Evolutionary conservation across 2,797 vertebrate species (phyloP).

Genomic region (Remorina albescens): DNA sequence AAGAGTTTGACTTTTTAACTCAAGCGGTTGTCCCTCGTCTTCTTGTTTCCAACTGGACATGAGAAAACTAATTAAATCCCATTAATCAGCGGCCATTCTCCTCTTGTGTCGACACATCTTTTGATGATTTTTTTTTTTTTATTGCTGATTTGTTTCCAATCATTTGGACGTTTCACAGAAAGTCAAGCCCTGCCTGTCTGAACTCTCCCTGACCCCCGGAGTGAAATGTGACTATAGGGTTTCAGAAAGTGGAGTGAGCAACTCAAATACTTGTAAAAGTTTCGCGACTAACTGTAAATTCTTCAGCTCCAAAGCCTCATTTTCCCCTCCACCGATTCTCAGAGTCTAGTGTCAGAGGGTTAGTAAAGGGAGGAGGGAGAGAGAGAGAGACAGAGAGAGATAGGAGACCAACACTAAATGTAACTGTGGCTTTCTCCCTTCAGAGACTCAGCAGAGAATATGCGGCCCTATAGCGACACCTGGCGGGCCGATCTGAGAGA

Average conservation of each 20-base stretch:
- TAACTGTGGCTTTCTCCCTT: constrained; percentile 73
- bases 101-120: constrained; percentile 17
- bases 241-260: constrained; percentile 83
- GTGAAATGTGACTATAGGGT: constrained; percentile 80
- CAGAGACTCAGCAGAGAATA: constrained; percentile 66
- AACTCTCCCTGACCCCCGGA: constrained; percentile 91
- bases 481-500: constrained; percentile 82
- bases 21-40: background rate
- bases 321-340: constrained; percentile 82
- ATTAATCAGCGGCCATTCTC: constrained; percentile 3
- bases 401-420: constrained; percentile 60
- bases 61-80: background rate
- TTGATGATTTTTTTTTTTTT: constrained; percentile 8
- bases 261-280: constrained; percentile 89
- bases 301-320: constrained; percentile 83
- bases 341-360: constrained; percentile 81
- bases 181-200: constrained; percentile 69
- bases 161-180: constrained; percentile 38
- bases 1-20: constrained; percentile 2
- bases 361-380: constrained; percentile 61
- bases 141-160: constrained; percentile 52
- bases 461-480: constrained; percentile 94
- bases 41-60: background rate
- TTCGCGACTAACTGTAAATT: constrained; percentile 87
- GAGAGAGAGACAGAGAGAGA: constrained; percentile 20